Base-by-base conservation (phyloP, 2,797 vertebrate species). In the Ceryle rudis region DNA sequence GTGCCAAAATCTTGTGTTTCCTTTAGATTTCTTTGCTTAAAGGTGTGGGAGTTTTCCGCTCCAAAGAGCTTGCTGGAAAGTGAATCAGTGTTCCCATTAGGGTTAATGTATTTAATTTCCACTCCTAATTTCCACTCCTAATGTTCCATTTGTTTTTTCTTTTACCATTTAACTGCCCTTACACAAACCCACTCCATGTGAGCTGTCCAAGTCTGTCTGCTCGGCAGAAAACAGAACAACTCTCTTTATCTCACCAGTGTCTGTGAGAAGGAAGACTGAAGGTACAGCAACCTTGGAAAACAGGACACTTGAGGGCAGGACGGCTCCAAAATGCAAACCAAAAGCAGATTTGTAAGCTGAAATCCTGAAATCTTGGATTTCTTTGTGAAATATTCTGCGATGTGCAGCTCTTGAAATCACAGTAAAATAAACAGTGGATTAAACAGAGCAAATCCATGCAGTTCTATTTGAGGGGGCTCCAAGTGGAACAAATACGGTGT, bases 31-130 rank as follows among this genome's bases (percentile, higher is more conserved):
- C 89, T 96, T 70, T 89, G 55, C 89, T 91, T 85, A 74, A 92
- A 95, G 90, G 69, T 96, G 90, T 97, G 93, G 92, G 90, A 93
- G 89, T 92, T 93, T 94, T 97, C 92, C 47, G 14, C 67, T 93
- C 61, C 20, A 51, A 46, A 82, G 47, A 91, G 41, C 69, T 91
- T 61, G 73, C 93, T 97, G 95, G 93, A 91, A 96, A 92, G 74
- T 7, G 11, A 92, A 85, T 85, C 79, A 55, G 17, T 81, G 28
- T 82, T 66, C 57, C 95, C 81, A 78, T 93, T 93, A 92, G 61
- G 31, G 39, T 89, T 74, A 93, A 62, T 0, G 0, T 82, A 74
- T 91, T 95, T 90, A 52, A 61, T 93, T 97, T 95, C 89, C 92
- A 83, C 69, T 92, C 60, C 46, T 82, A 70, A 81, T 0, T 97